phyloP scores from a whole-genome alignment of 1,140 invertebrate species.

The Philotrypesis tridentata region DNA sequence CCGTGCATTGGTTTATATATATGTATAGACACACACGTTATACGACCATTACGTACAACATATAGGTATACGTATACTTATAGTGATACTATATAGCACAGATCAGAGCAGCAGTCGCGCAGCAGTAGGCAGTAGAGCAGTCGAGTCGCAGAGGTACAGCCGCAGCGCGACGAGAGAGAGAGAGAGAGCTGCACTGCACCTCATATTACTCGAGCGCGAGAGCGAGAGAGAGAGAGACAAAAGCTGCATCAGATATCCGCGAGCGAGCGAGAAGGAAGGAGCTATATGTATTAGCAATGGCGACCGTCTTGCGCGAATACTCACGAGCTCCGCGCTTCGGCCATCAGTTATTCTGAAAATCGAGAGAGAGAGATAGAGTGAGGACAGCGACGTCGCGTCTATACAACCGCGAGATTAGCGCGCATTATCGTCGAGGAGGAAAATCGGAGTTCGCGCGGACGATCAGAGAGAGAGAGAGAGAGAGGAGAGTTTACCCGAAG shows the following conservation, averaged over 20 bases:
- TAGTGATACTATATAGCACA: neutral
- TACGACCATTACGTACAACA: too few relatives aligned
- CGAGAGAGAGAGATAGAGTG: too few relatives aligned
- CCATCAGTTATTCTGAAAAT: neutral
- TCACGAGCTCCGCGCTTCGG: neutral
- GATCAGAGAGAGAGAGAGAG: neutral
- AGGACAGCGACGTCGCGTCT: too few relatives aligned
- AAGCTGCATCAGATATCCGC: too few relatives aligned
- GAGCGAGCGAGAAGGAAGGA: neutral
- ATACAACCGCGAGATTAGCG: too few relatives aligned
- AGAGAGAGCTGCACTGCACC: too few relatives aligned
- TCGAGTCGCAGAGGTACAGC: neutral
- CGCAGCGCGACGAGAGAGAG: neutral
- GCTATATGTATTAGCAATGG: conserved; percentile 30
- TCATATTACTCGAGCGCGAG: neutral
- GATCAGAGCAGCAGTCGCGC: neutral
- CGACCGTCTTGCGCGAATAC: conserved; percentile 22
- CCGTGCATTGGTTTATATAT: too few relatives aligned
- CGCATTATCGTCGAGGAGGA: neutral
- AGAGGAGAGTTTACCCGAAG: too few relatives aligned
- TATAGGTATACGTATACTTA: too few relatives aligned
- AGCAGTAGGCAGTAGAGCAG: neutral
- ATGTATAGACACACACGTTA: too few relatives aligned
- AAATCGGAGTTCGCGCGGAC: too few relatives aligned
- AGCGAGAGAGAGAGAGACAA: neutral